Conservation (phyloP, 1,140 invertebrate species). For the Ostrea denselamellosa region DNA sequence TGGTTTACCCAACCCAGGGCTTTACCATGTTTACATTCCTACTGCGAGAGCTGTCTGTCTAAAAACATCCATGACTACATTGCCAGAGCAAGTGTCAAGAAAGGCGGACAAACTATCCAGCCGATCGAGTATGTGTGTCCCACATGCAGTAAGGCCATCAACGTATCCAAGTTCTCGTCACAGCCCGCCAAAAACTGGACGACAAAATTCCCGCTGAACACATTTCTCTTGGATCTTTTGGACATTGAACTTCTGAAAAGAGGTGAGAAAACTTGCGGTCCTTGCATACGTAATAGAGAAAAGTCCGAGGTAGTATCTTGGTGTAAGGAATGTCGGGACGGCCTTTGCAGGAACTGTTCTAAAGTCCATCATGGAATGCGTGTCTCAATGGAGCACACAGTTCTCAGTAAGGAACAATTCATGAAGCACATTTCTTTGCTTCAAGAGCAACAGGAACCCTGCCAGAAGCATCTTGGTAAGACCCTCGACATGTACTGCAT, state of each 20-base stretch:
- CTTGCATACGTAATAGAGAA: conserved; percentile 52
- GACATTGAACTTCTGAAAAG: conserved; percentile 52
- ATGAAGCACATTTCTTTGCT: conserved; percentile 55
- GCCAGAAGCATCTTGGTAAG: conserved; percentile 52
- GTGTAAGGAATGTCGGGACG: conserved; percentile 58
- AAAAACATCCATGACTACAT: conserved; percentile 48
- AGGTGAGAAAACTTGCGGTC: conserved; percentile 56
- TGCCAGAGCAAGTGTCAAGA: not conserved
- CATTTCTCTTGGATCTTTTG: conserved; percentile 53
- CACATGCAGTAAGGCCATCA: conserved; percentile 42
- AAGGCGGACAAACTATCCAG: conserved; percentile 15
- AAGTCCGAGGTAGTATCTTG: conserved; percentile 46
- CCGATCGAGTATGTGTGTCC: conserved; percentile 44
- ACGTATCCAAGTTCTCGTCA: conserved; percentile 13
- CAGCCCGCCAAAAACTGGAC: conserved; percentile 47
- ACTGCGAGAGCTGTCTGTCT: conserved; percentile 47
- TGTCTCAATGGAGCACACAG: conserved; percentile 56
- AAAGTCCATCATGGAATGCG: conserved; percentile 57
- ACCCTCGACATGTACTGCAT: conserved; percentile 53
- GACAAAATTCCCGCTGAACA: conserved; percentile 51
- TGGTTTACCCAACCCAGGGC: conserved; percentile 53
- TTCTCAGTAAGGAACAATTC: conserved; percentile 50
- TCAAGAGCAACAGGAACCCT: conserved; percentile 50
- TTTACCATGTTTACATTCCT: conserved; percentile 52
- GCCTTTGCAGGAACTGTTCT: conserved; percentile 52